Conservation (phyloP, 2,797 vertebrate species). For the Hemitrygon akajei region DNA sequence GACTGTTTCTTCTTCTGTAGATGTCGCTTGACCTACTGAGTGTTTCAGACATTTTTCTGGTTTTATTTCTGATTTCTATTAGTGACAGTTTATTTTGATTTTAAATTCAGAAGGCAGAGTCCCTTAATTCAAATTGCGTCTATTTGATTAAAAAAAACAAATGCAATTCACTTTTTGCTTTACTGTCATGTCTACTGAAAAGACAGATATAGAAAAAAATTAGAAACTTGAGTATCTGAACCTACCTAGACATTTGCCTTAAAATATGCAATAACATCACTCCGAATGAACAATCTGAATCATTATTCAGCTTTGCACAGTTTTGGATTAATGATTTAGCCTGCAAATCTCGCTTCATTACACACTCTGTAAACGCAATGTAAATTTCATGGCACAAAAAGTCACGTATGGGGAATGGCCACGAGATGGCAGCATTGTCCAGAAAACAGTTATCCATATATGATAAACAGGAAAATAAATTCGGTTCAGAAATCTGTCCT, state of each 20-base stretch:
- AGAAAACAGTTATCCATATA: neutral
- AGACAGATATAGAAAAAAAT: neutral
- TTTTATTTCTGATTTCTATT: too few relatives aligned
- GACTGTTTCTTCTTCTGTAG: too few relatives aligned
- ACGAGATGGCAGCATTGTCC: slow-evolving; percentile 14
- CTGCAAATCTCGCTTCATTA: neutral
- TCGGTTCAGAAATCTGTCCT: too few relatives aligned
- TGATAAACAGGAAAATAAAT: too few relatives aligned
- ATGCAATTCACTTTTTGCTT: neutral
- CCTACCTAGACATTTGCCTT: too few relatives aligned
- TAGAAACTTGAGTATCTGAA: neutral
- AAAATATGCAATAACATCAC: neutral
- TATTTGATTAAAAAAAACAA: too few relatives aligned
- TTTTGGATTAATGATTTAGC: neutral
- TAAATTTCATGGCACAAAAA: neutral
- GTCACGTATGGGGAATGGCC: neutral
- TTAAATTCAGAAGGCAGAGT: too few relatives aligned
- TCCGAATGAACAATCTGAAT: neutral
- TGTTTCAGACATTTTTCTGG: too few relatives aligned
- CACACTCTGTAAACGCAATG: neutral
- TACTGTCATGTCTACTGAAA: neutral
- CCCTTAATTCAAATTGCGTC: too few relatives aligned
- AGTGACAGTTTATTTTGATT: too few relatives aligned
- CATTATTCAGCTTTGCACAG: neutral
- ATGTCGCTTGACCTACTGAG: too few relatives aligned